These are phyloP conservation scores for Coleophora flavipennella DNA, from an alignment of 2,888 invertebrate genomes.

Conservation along the genomic window DNA sequence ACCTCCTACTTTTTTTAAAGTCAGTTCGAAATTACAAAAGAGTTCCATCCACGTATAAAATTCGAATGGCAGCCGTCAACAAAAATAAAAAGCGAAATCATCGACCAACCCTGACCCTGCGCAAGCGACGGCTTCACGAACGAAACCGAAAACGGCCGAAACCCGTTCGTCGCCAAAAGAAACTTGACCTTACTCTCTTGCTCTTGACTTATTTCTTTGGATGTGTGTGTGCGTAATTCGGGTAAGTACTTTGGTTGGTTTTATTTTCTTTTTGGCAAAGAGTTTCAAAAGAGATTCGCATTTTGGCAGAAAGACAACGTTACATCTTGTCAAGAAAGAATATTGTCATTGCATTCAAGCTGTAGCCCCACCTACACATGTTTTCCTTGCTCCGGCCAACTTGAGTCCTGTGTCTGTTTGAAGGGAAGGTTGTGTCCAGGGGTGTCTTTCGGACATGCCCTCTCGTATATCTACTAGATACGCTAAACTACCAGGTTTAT, in stretches of 20 bases:
- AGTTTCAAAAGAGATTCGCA: constrained; percentile 19
- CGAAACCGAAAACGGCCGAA: constrained; percentile 44
- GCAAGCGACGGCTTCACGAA: constrained; percentile 33
- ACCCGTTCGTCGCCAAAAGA: constrained; percentile 34
- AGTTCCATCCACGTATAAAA: not conserved
- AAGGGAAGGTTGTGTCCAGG: too few relatives aligned
- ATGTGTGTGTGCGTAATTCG: constrained; percentile 53
- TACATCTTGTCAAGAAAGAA: not conserved
- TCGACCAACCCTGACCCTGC: constrained; percentile 40
- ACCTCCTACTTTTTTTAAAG: too few relatives aligned
- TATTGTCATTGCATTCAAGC: too few relatives aligned
- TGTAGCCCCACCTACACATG: too few relatives aligned
- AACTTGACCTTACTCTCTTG: constrained; percentile 60
- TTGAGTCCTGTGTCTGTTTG: too few relatives aligned
- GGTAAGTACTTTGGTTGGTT: constrained; percentile 32
- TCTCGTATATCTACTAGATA: too few relatives aligned
- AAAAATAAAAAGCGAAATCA: constrained; percentile 26
- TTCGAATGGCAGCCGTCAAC: constrained; percentile 3
- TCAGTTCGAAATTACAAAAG: not conserved
- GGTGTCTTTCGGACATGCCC: too few relatives aligned
- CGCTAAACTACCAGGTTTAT: too few relatives aligned
- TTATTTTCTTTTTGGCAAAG: constrained; percentile 30
- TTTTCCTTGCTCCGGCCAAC: too few relatives aligned
- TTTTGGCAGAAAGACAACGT: constrained; percentile 4
- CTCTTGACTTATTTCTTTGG: constrained; percentile 41